Evolutionary conservation across 2,888 invertebrate species (phyloP).

Genomic region (Herminia tarsipennalis): DNA sequence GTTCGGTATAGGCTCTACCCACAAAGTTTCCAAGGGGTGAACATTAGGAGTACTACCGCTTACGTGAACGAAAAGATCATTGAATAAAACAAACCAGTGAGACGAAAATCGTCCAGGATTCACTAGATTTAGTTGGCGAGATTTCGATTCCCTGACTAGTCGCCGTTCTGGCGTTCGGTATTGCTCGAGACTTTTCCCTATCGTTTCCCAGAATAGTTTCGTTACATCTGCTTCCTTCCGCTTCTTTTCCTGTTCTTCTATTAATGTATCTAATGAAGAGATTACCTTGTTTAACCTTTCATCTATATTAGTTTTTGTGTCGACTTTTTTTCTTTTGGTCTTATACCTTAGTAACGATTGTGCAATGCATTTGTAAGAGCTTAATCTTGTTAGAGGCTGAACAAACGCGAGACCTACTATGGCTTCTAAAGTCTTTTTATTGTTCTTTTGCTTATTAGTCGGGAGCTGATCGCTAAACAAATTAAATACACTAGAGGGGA

Average conservation of each 20-base stretch:
- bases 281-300: conserved; percentile 85
- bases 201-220: conserved; percentile 90
- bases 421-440: conserved; percentile 84
- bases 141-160: conserved; percentile 91
- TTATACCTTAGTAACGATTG: conserved; percentile 83
- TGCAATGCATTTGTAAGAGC: conserved; percentile 87
- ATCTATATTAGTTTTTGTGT: conserved; percentile 77
- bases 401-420: conserved; percentile 86
- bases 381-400: conserved; percentile 86
- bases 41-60: conserved; percentile 87
- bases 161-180: conserved; percentile 88
- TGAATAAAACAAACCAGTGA: conserved; percentile 93
- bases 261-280: conserved; percentile 87
- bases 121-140: conserved; percentile 88
- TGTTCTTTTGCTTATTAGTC: conserved; percentile 81
- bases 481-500: conserved; percentile 83
- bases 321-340: conserved; percentile 69
- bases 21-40: conserved; percentile 90
- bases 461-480: conserved; percentile 86
- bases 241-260: conserved; percentile 87
- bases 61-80: conserved; percentile 92
- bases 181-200: conserved; percentile 87
- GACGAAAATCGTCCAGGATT: conserved; percentile 91
- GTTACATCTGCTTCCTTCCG: conserved; percentile 89
- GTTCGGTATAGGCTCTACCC: conserved; percentile 92